Base-by-base conservation (phyloP, 2,888 invertebrate genomes). In the Halocaridina rubra region DNA sequence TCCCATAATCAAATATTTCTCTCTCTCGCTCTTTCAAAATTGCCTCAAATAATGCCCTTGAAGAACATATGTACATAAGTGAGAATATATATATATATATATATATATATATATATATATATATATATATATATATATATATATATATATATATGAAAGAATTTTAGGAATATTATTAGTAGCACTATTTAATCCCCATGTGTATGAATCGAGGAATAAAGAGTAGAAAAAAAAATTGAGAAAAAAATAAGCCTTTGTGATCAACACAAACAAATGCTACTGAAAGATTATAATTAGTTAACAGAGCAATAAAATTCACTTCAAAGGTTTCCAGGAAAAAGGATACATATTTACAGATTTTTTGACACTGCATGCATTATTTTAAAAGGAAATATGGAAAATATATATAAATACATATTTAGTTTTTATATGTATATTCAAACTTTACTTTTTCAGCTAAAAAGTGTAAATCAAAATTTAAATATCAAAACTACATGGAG, bases 261-360 rank as follows among this genome's bases (percentile, higher is more conserved):
- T 78, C 82, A n/a, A n/a, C n/a, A n/a, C n/a, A n/a, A n/a, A 84
- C 82, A 84, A 84, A 84, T 78, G 82, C 82, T 84, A 84, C 82
- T 84, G 82, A 84, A n/a, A 84, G 82, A 84, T 78, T 39, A 72
- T n/a, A 78, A 84, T 84, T 84, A 84, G 82, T 84, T n/a, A 78
- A 84, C 82, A 84, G 78, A 71, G 78, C 82, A 84, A 69, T n/a
- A n/a, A n/a, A n/a, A n/a, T 72, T 84, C 82, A 71, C 61, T 78
- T 78, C 71, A 69, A 72, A 84, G 82, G 82, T 84, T 32, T 84
- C 77, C 77, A 71, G 82, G 78, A 84, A n/a, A n/a, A n/a, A 77
- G 82, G 82, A 84, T 84, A 84, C 82, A 84, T 84, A 84, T 84
- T 84, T 84, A 84, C 82, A 84, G 82, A n/a, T n/a, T n/a, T 72